These are phyloP conservation scores for Apodemus sylvaticus DNA, from an alignment of 2,113 vertebrate genomes.

Conservation along the genomic window DNA sequence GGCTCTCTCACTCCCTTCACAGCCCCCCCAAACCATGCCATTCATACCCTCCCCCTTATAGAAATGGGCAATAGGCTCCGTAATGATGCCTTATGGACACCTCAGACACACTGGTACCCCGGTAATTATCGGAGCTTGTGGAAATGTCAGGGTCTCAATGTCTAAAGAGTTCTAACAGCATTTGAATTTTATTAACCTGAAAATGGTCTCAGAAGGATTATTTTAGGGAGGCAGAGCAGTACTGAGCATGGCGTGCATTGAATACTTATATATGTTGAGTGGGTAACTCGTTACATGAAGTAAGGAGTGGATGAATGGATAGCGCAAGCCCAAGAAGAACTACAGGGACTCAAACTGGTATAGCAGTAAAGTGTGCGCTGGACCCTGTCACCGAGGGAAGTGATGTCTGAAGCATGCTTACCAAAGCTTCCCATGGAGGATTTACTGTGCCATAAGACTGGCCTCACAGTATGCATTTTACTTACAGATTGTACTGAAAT, in stretches of 20 bases:
- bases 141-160: background rate
- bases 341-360: background rate
- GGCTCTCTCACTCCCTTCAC: background rate
- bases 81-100: background rate
- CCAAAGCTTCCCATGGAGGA: background rate
- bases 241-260: background rate
- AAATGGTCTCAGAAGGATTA: background rate
- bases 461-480: background rate
- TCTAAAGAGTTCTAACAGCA: background rate
- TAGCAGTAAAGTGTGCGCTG: background rate
- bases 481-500: slow-evolving; percentile 1
- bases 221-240: background rate
- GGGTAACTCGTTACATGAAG: background rate
- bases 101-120: background rate
- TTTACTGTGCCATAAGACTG: background rate
- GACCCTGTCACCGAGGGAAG: background rate
- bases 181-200: background rate
- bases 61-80: background rate
- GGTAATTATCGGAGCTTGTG: background rate
- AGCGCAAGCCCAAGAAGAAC: background rate
- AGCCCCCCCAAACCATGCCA: background rate
- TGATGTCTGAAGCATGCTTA: background rate
- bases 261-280: background rate
- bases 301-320: background rate
- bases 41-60: background rate